Evolutionary conservation across 2,888 invertebrate genomes (phyloP), one percentile per base, ranked within the genome.

Genomic region (Pandemis corylana): DNA sequence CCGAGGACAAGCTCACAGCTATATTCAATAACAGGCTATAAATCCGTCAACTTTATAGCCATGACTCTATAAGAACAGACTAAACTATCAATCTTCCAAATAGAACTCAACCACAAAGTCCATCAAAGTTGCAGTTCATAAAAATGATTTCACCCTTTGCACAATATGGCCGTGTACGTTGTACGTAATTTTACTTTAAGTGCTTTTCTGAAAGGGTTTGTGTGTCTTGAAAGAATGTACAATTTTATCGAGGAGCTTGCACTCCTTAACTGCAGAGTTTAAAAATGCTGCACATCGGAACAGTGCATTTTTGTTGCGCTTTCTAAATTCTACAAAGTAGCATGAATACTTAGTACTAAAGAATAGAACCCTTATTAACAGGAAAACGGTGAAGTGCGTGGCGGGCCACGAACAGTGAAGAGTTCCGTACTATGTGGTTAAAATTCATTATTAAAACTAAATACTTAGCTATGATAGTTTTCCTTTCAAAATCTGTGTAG

Each of bases 1-100:
- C n/a, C 53, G 53, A 53, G 53, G 15, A 53, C 53, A 53, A 53
- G 5, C n/a, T 53, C 53, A 15, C 53, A 53, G 53, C 53, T 53
- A 53, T n/a, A 53, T 53, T 15, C 53, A 53, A 53, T 53, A 15
- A 59, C 10, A 12, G 28, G 28, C 28, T 7, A 10, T 28, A 28
- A 59, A 20, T 59, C 28, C 6, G 7, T 28, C 20, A 20, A 15
- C 9, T 28, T 10, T 28, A 12, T 6, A 59, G 46, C 5, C 6
- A 61, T 42, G 10, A 36, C 12, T 4, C 2, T 7, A 5, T 28
- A 28, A 59, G 20, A 59, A 59, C 20, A 10, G 9, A 28, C 28
- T 59, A 10, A 7, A 10, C 5, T 36, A 53, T n/a, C 9, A 49
- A 49, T 10, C 13, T 12, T 49, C 49, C 49, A 49, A 49, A 10